Percentiles rank a stretch among this genome's conserved stretches.
These are phyloP conservation scores for Amazonetta brasiliensis DNA, from an alignment of 2,797 vertebrate species.

Conservation along the genomic window DNA sequence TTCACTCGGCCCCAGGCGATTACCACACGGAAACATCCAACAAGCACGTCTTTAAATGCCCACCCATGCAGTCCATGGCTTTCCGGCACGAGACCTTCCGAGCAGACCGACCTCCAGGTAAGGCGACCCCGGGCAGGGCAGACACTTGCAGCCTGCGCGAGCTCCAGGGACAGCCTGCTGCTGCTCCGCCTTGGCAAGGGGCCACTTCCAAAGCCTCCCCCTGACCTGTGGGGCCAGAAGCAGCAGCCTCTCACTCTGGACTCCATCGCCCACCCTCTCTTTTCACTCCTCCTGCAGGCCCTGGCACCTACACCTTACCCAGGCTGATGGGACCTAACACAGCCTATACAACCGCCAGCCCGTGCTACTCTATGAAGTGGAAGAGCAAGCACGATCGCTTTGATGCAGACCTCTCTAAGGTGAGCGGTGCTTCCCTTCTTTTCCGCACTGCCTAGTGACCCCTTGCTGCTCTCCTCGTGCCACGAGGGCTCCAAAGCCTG, in stretches of 20 bases:
- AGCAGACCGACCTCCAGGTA: slow-evolving; percentile 68
- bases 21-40: slow-evolving; percentile 66
- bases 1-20: slow-evolving; percentile 23
- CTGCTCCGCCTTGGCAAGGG: background rate
- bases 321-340: too few relatives aligned
- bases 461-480: too few relatives aligned
- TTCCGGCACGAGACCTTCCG: slow-evolving; percentile 42
- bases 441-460: too few relatives aligned
- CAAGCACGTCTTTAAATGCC: slow-evolving; percentile 43
- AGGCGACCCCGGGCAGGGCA: too few relatives aligned
- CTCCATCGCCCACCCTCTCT: too few relatives aligned
- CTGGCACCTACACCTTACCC: too few relatives aligned
- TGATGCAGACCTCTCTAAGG: slow-evolving; percentile 70
- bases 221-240: too few relatives aligned
- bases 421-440: background rate
- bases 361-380: slow-evolving; percentile 70
- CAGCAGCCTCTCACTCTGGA: too few relatives aligned
- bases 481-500: too few relatives aligned
- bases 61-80: slow-evolving; percentile 60
- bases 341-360: slow-evolving; percentile 17
- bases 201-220: background rate
- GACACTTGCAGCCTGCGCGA: background rate
- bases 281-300: too few relatives aligned
- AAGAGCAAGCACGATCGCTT: slow-evolving; percentile 65
- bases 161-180: background rate